A percentile compares a stretch with the other conserved stretches of the same genome.
Conservation (phyloP, 2,113 vertebrate genomes). For the Theropithecus gelada region DNA sequence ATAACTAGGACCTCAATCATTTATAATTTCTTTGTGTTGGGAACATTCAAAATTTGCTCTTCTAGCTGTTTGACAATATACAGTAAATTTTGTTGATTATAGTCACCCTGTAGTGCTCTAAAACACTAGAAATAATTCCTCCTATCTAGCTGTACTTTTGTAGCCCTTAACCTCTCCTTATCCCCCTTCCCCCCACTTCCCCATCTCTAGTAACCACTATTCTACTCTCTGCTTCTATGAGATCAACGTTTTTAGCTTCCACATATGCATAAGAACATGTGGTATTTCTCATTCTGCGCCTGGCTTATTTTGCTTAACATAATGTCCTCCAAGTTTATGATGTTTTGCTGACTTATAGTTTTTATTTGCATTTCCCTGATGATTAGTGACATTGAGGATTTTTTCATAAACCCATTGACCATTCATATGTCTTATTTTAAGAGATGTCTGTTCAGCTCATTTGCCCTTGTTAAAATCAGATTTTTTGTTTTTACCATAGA, state of each 20-base stretch:
- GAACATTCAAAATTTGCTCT: not conserved
- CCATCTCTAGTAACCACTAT: not conserved
- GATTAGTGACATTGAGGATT: not conserved
- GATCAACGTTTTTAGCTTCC: not conserved
- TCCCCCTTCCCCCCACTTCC: not conserved
- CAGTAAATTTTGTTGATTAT: not conserved
- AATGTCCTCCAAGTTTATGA: not conserved
- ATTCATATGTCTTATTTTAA: not conserved
- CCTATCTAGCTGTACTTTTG: not conserved
- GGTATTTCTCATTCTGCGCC: not conserved
- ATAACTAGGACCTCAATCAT: not conserved
- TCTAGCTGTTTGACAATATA: not conserved
- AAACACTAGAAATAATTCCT: not conserved
- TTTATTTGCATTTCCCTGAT: not conserved
- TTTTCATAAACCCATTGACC: not conserved
- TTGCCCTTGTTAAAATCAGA: not conserved
- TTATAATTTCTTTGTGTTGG: not conserved
- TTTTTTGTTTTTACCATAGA: not conserved
- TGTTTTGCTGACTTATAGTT: not conserved
- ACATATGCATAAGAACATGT: not conserved
- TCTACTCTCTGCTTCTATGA: not conserved
- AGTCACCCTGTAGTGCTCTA: not conserved
- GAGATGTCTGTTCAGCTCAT: not conserved
- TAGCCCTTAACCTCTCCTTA: not conserved
- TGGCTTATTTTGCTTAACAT: not conserved